A percentile compares a stretch with the other conserved stretches of the same genome.
These are phyloP conservation scores for Amiota communis DNA, from an alignment of 2,888 invertebrate species.

Conservation along the genomic window DNA sequence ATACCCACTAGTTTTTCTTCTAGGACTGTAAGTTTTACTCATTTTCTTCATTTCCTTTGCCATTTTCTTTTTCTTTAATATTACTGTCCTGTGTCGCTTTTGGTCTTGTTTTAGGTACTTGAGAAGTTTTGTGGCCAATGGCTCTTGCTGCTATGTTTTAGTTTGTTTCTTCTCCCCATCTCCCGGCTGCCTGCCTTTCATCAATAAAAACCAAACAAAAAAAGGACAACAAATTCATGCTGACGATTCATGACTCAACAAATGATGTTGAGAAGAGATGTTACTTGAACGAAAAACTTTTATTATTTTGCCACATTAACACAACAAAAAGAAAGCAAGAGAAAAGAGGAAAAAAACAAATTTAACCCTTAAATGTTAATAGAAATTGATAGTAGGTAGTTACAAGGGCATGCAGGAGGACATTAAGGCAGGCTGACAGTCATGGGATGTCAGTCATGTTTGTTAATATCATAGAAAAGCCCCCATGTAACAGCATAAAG, in stretches of 20 bases:
- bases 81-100: not conserved
- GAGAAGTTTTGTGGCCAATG: slow-evolving; percentile 16
- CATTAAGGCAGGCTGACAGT: not conserved
- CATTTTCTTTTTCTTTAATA: too few relatives aligned
- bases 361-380: not conserved
- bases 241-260: slow-evolving; percentile 4
- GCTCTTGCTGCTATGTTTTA: not conserved
- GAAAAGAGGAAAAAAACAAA: not conserved
- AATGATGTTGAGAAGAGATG: not conserved
- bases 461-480: not conserved
- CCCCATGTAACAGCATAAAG: not conserved
- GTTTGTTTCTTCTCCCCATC: not conserved
- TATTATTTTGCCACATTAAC: slow-evolving; percentile 14
- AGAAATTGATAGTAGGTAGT: not conserved
- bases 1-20: too few relatives aligned
- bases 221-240: not conserved
- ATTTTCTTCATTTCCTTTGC: too few relatives aligned
- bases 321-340: not conserved
- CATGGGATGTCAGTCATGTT: not conserved
- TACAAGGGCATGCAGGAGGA: not conserved
- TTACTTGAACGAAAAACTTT: not conserved
- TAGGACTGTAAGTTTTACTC: too few relatives aligned
- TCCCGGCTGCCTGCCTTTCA: not conserved
- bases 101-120: slow-evolving; percentile 4
- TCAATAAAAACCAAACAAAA: not conserved